A percentile compares a stretch with the other conserved stretches of the same genome.
Evolutionary conservation across 2,797 vertebrate species (phyloP).

Genomic region (Martes flavigula): DNA sequence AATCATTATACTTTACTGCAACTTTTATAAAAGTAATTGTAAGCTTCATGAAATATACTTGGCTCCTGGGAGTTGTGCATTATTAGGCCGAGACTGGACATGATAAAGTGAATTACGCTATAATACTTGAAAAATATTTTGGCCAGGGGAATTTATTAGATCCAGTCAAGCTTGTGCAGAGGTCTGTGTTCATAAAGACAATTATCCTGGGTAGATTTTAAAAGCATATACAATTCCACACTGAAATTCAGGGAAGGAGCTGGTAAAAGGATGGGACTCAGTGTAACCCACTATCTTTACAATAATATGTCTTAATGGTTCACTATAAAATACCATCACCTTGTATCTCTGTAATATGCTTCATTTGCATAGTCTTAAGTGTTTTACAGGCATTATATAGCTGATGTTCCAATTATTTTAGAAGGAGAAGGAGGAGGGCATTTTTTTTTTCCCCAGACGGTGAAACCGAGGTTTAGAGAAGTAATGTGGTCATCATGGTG

Average conservation of each 20-base stretch:
- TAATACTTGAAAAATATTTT: constrained; percentile 72
- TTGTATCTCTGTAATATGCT: constrained; percentile 84
- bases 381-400: constrained; percentile 76
- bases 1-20: constrained; percentile 76
- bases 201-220: constrained; percentile 26
- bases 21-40: constrained; percentile 73
- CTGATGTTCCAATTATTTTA: constrained; percentile 47
- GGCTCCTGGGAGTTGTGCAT: constrained; percentile 49
- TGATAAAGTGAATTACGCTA: constrained; percentile 57
- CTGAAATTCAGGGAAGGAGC: constrained; percentile 38
- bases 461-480: constrained; percentile 31
- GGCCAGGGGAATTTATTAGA: constrained; percentile 59
- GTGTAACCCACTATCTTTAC: constrained; percentile 41
- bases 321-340: constrained; percentile 81
- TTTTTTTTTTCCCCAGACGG: background rate
- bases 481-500: background rate
- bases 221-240: constrained; percentile 20
- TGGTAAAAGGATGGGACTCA: constrained; percentile 4
- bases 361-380: constrained; percentile 86
- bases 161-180: constrained; percentile 49
- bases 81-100: constrained; percentile 53
- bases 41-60: constrained; percentile 70
- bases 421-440: background rate
- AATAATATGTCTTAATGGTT: constrained; percentile 89
- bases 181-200: constrained; percentile 60